Conservation (phyloP, 1,140 invertebrate species). For the Megathymus violae region DNA sequence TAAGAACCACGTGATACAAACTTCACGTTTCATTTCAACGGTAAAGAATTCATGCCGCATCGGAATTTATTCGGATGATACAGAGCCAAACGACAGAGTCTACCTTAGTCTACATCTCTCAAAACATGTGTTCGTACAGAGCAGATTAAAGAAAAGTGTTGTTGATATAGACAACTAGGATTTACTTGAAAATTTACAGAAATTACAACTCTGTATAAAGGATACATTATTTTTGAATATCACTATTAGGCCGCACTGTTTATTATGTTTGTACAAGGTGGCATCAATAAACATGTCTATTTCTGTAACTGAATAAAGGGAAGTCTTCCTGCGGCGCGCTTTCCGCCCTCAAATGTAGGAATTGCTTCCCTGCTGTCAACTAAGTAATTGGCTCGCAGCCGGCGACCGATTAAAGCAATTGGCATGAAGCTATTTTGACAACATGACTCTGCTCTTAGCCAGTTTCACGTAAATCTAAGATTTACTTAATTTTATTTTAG, state of each 20-base stretch:
- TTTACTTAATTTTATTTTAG: neutral
- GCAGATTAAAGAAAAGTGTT: no score
- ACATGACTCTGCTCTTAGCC: slow-evolving; percentile 53
- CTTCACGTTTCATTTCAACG: no score
- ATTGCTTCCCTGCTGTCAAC: slow-evolving; percentile 81
- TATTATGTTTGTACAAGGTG: slow-evolving; percentile 26
- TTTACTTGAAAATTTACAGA: slow-evolving; percentile 1
- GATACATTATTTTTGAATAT: slow-evolving; percentile 10
- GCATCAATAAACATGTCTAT: slow-evolving; percentile 51
- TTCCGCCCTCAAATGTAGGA: slow-evolving; percentile 81
- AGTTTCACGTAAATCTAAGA: slow-evolving; percentile 41
- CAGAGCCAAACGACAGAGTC: no score
- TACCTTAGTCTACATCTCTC: no score
- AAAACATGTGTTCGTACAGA: no score
- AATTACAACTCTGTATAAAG: slow-evolving; percentile 2
- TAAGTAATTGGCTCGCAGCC: slow-evolving; percentile 81
- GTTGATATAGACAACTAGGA: neutral
- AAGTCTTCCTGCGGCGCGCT: slow-evolving; percentile 76
- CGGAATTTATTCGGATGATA: no score
- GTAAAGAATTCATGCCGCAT: no score
- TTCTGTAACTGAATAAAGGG: slow-evolving; percentile 73
- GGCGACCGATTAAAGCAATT: slow-evolving; percentile 80
- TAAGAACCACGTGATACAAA: no score
- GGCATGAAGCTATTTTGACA: slow-evolving; percentile 80
- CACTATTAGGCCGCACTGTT: slow-evolving; percentile 4